Percentiles rank a stretch among this genome's conserved stretches.
Conservation (phyloP, 1,140 invertebrate species). For the Diprion similis region DNA sequence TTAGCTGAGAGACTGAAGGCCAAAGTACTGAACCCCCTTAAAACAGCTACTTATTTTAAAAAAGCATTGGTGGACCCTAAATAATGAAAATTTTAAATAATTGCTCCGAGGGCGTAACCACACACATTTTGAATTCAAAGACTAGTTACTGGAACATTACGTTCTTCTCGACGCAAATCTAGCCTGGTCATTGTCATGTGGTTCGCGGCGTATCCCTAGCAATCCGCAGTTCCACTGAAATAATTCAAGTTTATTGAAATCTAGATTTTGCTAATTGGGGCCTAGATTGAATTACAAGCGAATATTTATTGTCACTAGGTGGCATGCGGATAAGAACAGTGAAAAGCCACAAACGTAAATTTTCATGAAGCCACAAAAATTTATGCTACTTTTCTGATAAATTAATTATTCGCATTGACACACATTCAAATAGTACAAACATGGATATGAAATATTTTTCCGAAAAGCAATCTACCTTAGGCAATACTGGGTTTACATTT, state of each 20-base stretch:
- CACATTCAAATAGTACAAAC: no score
- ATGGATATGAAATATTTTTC: no score
- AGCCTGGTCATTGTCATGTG: constrained; percentile 50
- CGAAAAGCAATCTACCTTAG: no score
- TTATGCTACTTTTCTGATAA: no score
- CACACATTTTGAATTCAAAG: constrained; percentile 43
- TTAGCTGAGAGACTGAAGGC: not conserved
- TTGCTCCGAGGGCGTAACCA: constrained; percentile 49
- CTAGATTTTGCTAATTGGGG: not conserved
- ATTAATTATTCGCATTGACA: no score
- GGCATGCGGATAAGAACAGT: not conserved
- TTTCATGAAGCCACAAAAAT: not conserved
- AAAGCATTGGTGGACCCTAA: not conserved
- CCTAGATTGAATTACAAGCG: not conserved
- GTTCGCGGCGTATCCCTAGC: constrained; percentile 53
- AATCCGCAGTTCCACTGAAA: constrained; percentile 43
- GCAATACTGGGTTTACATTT: no score
- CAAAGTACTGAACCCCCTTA: not conserved
- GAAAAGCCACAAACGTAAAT: not conserved
- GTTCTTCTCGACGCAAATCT: constrained; percentile 35
- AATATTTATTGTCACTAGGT: not conserved
- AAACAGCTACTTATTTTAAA: not conserved
- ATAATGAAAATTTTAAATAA: constrained; percentile 4
- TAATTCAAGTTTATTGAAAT: constrained; percentile 22
- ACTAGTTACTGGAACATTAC: constrained; percentile 47